Percentiles rank a stretch among this genome's conserved stretches.
Evolutionary conservation across 2,797 vertebrate genomes (phyloP).

Genomic region (Notamacropus eugenii): DNA sequence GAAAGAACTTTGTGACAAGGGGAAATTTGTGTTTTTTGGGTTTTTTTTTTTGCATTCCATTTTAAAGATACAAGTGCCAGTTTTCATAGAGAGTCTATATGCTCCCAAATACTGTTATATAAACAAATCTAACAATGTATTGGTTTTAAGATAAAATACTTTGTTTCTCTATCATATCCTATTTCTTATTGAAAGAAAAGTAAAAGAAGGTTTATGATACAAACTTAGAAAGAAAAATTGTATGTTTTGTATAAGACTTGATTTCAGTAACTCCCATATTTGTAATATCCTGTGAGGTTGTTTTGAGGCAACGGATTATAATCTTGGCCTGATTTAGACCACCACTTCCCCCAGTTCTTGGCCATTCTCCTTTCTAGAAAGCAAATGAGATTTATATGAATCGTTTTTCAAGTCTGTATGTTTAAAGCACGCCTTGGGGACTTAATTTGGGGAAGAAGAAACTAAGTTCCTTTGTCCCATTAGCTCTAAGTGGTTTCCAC

Average conservation of each 20-base stretch:
- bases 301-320: slow-evolving; percentile 33
- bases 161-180: slow-evolving; percentile 23
- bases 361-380: slow-evolving; percentile 27
- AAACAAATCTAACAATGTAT: neutral
- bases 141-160: slow-evolving; percentile 1
- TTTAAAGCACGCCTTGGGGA: neutral
- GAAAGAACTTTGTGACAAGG: slow-evolving; percentile 29
- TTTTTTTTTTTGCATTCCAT: neutral
- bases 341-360: slow-evolving; percentile 17
- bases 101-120: neutral
- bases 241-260: slow-evolving; percentile 47
- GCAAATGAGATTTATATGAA: slow-evolving; percentile 15
- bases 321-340: slow-evolving; percentile 44
- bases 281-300: slow-evolving; percentile 3
- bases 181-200: slow-evolving; percentile 51
- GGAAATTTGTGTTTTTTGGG: neutral
- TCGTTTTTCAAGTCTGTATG: neutral
- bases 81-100: slow-evolving; percentile 34
- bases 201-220: slow-evolving; percentile 26
- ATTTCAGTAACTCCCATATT: slow-evolving; percentile 14
- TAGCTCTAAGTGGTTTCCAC: neutral
- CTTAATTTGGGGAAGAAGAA: slow-evolving; percentile 7
- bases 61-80: slow-evolving; percentile 32
- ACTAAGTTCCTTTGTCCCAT: neutral
- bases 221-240: neutral